Evolutionary conservation across 2,888 invertebrate genomes (phyloP), one percentile per base, ranked within the genome.

Genomic region (Scelioninae gen. 1): DNA sequence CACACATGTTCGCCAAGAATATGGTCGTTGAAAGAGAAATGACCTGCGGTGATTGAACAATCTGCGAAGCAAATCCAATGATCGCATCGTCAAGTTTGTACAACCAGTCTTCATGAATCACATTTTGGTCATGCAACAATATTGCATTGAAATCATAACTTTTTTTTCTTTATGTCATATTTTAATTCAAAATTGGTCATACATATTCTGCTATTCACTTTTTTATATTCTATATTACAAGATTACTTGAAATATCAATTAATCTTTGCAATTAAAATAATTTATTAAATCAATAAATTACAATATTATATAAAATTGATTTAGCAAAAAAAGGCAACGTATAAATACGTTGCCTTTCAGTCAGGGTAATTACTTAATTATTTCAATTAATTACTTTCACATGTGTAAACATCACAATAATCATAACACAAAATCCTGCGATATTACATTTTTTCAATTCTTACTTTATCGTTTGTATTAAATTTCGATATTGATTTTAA

Each of bases 31-130:
- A 72, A 66, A 72, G 79, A 79, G 66, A 72, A 79, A 79, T 63
- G 72, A 79, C 79, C 79, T 65, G 53, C 63, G 56, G 79, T 66
- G 72, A 79, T 66, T 65, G 79, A 72, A 79, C 55, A 63, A 65
- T 65, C 79, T 72, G 56, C 55, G 58, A 78, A 65, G 72, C 56
- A 66, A 65, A 79, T 66, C 43, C 45, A 65, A 71, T 72, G 63
- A 72, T 79, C 55, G 62, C 72, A 56, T 53, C 78, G 65, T 65
- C 51, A 60, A 79, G 66, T 66, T 16, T 53, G 40, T 51, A 62
- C 63, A 65, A 65, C 58, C 66, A 66, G 51, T 31, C 76, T 51
- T 63, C 75, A 47, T 66, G 63, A 74, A 74, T 75, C 34, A 40
- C 66, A 66, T 66, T 75, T 75, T 51, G 58, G 49, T 58, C 75